Evolutionary conservation across 2,888 invertebrate genomes (phyloP), one percentile per base, ranked within the genome.

Genomic region (Barypeithes pellucidus): DNA sequence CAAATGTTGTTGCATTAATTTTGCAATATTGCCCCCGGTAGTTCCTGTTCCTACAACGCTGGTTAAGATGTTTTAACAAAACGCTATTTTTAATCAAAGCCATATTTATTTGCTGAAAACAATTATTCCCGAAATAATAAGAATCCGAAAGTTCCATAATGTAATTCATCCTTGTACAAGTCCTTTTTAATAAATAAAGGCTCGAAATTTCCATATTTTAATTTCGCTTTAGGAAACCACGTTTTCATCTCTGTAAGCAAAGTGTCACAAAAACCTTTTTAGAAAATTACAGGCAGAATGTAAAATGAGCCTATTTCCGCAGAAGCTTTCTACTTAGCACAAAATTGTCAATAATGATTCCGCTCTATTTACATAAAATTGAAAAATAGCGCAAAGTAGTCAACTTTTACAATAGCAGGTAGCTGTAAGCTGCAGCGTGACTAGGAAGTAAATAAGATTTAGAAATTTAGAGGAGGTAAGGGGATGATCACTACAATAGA

Each of bases 221-320:
- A 57, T 57, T 57, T 57, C 33, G 14, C 33, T 33, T 57, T 9
- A 33, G 33, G 14, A 52, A 29, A 16, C 16, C 33, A 57, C 33
- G 16, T 33, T 57, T 57, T 33, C 33, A 57, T 16, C 18, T n/a
- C 33, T 11, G 18, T 18, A 16, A 14, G 29, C n/a, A 14, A 52
- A 33, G 33, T 57, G 54, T 14, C 33, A 57, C 33, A 57, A 57
- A 57, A 57, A 57, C 33, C 33, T 57, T 36, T 54, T 36, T 57
- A 57, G 54, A 18, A 57, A 57, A 57, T 57, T 57, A 57, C 54
- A 9, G 29, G 8, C 16, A 11, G 18, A 33, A 57, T 57, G 54
- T 57, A 33, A 57, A 57, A 57, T 33, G 54, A 57, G 54, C 54
- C 54, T 57, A 57, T 57, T 57, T 29, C 52, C 36, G 16, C 54